A percentile compares a stretch with the other conserved stretches of the same genome.
Conservation (phyloP, 1,140 invertebrate genomes). For the Ceratoteleas bidentatus region DNA sequence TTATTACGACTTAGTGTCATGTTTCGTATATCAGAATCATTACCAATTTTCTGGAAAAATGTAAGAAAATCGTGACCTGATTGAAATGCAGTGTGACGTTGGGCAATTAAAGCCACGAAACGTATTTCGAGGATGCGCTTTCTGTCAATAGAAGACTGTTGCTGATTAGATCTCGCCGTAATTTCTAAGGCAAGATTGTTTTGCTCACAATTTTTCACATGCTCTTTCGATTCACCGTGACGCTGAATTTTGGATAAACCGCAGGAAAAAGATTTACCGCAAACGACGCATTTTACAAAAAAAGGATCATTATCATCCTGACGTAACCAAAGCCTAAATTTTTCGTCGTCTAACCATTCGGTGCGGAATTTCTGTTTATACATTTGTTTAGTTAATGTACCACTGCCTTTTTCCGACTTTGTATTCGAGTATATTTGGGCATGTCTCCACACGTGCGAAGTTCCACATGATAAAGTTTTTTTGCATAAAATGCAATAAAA, state of each 20-base stretch:
- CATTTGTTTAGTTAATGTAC: too few species aligned
- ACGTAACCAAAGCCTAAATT: background rate
- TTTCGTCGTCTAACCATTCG: background rate
- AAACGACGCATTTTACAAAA: background rate
- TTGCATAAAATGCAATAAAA: too few species aligned
- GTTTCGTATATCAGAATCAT: slow-evolving; percentile 5
- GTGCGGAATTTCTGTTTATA: slow-evolving; percentile 8
- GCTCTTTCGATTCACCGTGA: too few species aligned
- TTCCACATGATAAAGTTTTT: too few species aligned
- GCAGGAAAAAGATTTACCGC: background rate
- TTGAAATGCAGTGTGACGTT: background rate
- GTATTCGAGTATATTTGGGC: too few species aligned
- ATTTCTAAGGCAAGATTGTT: too few species aligned
- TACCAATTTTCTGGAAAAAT: background rate
- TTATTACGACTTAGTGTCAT: slow-evolving; percentile 19
- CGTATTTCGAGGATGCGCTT: background rate
- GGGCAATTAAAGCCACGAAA: background rate
- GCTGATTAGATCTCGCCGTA: background rate
- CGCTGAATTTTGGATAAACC: too few species aligned
- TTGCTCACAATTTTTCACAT: too few species aligned
- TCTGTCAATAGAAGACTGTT: background rate
- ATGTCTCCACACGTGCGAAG: too few species aligned
- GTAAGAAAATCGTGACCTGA: background rate
- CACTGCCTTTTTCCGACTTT: too few species aligned
- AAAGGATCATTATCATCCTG: background rate